Conservation (phyloP, 2,888 invertebrate species). For the Sarcophaga caerulescens region DNA sequence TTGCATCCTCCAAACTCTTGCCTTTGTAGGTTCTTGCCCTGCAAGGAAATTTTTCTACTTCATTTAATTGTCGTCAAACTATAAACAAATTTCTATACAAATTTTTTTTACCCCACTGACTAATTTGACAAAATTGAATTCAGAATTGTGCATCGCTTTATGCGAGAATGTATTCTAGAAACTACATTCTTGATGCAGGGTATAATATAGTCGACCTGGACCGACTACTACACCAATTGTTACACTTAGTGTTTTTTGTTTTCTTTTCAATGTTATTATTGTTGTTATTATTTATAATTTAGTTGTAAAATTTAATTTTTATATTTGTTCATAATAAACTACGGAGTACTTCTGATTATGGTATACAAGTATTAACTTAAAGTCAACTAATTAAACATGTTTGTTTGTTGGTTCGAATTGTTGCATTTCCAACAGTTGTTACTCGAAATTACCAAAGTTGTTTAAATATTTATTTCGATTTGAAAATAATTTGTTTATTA, state of each 20-base stretch:
- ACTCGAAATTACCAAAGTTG: neutral
- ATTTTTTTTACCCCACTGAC: no score
- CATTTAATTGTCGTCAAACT: no score
- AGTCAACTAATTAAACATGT: slow-evolving; percentile 19
- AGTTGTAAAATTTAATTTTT: slow-evolving; percentile 71
- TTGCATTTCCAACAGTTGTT: neutral
- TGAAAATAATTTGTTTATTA: slow-evolving; percentile 50
- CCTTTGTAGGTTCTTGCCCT: no score
- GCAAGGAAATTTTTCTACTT: no score
- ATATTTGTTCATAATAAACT: slow-evolving; percentile 40
- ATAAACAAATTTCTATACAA: no score
- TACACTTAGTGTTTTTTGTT: neutral
- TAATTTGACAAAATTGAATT: no score
- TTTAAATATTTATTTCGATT: neutral
- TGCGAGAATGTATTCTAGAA: no score
- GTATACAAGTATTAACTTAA: slow-evolving; percentile 17
- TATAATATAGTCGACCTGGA: no score
- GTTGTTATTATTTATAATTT: neutral
- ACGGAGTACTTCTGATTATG: slow-evolving; percentile 19
- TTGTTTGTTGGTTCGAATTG: neutral
- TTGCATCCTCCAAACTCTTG: no score
- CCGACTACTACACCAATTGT: no score
- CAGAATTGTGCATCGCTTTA: no score
- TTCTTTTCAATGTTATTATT: slow-evolving; percentile 55
- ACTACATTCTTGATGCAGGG: no score